Evolutionary conservation across 2,797 vertebrate species (phyloP).

Genomic region (Tadarida brasiliensis): DNA sequence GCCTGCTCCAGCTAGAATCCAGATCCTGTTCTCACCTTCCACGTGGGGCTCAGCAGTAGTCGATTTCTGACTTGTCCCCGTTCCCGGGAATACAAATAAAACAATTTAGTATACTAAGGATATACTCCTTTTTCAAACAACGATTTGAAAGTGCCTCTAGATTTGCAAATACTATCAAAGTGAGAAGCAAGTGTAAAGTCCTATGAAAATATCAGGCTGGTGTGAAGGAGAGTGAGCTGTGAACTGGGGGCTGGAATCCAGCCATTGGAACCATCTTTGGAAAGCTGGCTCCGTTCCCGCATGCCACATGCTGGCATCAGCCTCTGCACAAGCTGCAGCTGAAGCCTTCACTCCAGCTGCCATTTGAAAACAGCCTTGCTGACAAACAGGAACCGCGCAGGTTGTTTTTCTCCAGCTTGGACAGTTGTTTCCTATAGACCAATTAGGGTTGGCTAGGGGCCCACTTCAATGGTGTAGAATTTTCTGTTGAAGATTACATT

Average conservation of each 20-base stretch:
- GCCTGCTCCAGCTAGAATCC: neutral
- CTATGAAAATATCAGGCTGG: slow-evolving; percentile 64
- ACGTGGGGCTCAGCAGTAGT: neutral
- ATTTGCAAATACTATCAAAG: slow-evolving; percentile 63
- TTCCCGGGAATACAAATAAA: neutral
- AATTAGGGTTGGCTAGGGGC: slow-evolving; percentile 22
- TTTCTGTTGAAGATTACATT: slow-evolving; percentile 57
- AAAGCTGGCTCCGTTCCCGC: slow-evolving; percentile 60
- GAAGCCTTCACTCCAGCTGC: slow-evolving; percentile 48
- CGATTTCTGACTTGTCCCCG: neutral
- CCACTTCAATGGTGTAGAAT: slow-evolving; percentile 17
- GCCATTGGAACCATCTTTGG: slow-evolving; percentile 53
- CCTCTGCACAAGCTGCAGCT: slow-evolving; percentile 43
- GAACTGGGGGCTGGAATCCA: slow-evolving; percentile 61
- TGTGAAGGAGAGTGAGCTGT: slow-evolving; percentile 33
- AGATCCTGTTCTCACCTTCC: neutral
- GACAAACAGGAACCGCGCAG: slow-evolving; percentile 53
- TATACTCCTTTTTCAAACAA: slow-evolving; percentile 30
- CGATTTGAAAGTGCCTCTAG: slow-evolving; percentile 31
- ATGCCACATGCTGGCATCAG: slow-evolving; percentile 30
- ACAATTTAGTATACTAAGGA: neutral
- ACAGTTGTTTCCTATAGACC: slow-evolving; percentile 60
- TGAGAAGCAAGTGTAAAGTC: slow-evolving; percentile 68
- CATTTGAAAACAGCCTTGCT: slow-evolving; percentile 70
- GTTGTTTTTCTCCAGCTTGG: slow-evolving; percentile 42